Conservation (phyloP, 2,888 invertebrate genomes). For the Octodonta nipae region DNA sequence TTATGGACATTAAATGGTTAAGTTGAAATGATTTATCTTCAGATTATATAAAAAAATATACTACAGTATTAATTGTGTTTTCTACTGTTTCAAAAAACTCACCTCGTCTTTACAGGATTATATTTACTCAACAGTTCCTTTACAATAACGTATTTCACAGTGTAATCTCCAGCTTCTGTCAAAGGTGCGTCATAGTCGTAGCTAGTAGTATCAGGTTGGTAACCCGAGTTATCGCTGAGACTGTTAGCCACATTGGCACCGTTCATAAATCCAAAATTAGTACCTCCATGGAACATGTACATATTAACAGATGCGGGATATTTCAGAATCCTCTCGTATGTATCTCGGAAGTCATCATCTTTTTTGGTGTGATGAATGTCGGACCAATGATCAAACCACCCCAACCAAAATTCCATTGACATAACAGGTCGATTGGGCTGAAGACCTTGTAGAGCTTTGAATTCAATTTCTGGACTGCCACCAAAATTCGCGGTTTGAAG, state of each 20-base stretch:
- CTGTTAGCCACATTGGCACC: conserved; percentile 20
- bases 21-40: no score
- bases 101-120: conserved; percentile 24
- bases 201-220: conserved; percentile 34
- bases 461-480: conserved; percentile 34
- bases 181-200: conserved; percentile 71
- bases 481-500: conserved; percentile 45
- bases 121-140: conserved; percentile 39
- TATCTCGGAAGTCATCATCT: conserved; percentile 15
- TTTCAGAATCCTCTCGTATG: conserved; percentile 18
- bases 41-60: no score
- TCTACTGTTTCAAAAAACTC: no score
- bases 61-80: no score
- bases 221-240: conserved; percentile 24
- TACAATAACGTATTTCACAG: conserved; percentile 60
- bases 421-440: conserved; percentile 41
- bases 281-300: conserved; percentile 90
- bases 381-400: conserved; percentile 48
- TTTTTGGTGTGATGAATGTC: conserved; percentile 27
- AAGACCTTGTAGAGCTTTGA: conserved; percentile 32
- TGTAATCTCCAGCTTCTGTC: conserved; percentile 78
- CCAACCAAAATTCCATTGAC: conserved; percentile 46
- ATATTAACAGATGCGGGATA: conserved; percentile 56
- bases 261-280: conserved; percentile 67
- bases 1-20: no score